Conservation (phyloP, 2,797 vertebrate genomes). For the Megalops cyprinoides region DNA sequence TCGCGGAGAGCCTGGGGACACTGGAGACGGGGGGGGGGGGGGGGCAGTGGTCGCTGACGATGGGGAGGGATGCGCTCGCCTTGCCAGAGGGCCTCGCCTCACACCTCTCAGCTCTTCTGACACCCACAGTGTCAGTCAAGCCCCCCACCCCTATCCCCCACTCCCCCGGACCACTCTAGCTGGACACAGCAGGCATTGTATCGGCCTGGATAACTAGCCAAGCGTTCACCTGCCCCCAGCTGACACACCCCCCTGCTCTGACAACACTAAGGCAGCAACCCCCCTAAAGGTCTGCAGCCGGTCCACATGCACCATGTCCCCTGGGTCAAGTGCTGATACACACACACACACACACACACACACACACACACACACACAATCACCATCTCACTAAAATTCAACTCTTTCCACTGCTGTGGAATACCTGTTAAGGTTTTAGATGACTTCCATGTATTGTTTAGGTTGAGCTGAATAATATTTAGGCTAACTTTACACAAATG, state of each 20-base stretch:
- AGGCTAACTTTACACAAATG: too few relatives aligned
- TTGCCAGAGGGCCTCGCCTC: constrained; percentile 69
- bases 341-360: constrained; percentile 19
- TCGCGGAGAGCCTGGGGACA: constrained; percentile 43
- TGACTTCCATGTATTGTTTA: too few relatives aligned
- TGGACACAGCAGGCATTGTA: constrained; percentile 64
- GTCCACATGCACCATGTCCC: constrained; percentile 41
- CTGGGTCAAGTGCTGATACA: background rate
- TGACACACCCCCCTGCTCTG: constrained; percentile 69
- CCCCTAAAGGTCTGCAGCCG: constrained; percentile 52
- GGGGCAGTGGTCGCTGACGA: constrained; percentile 44
- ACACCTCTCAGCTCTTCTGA: constrained; percentile 65
- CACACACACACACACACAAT: background rate
- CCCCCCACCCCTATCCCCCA: constrained; percentile 65
- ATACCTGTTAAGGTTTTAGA: background rate
- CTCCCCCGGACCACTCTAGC: constrained; percentile 69
- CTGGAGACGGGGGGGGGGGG: constrained; percentile 36
- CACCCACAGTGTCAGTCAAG: constrained; percentile 42
- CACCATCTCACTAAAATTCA: background rate
- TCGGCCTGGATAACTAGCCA: constrained; percentile 82
- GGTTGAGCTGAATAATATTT: too few relatives aligned
- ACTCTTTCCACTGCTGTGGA: background rate
- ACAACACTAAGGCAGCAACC: constrained; percentile 61
- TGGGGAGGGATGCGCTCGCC: constrained; percentile 55
- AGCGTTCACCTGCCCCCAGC: constrained; percentile 75